Evolutionary conservation across 2,797 vertebrate species (phyloP).

Genomic region (Scolopax bukidnonensis): DNA sequence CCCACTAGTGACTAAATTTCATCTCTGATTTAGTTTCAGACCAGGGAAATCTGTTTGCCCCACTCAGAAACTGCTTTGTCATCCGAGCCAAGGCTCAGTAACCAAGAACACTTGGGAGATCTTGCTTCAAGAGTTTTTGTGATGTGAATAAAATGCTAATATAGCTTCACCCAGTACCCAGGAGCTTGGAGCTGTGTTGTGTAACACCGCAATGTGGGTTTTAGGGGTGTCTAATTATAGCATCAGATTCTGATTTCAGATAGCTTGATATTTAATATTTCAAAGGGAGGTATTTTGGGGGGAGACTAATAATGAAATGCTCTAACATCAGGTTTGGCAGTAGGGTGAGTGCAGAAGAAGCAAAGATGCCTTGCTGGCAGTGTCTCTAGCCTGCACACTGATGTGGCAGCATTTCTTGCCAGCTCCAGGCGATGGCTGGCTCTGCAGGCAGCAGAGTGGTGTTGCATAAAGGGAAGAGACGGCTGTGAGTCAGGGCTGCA

Average conservation of each 20-base stretch:
- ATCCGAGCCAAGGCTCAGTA: background rate
- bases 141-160: background rate
- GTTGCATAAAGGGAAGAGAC: background rate
- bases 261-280: background rate
- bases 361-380: background rate
- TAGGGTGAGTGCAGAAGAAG: accelerated
- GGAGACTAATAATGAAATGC: background rate
- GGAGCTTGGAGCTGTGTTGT: background rate
- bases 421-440: accelerated
- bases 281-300: background rate
- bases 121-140: background rate
- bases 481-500: background rate
- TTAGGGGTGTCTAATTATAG: background rate
- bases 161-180: background rate
- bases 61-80: background rate
- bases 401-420: background rate
- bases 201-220: background rate
- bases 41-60: accelerated
- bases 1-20: background rate
- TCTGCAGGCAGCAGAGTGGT: background rate
- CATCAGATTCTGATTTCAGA: background rate
- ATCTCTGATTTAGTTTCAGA: background rate
- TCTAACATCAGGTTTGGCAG: background rate
- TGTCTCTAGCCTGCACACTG: accelerated
- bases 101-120: background rate